Conservation (phyloP, 2,888 invertebrate genomes). For the Heliconius aoede region DNA sequence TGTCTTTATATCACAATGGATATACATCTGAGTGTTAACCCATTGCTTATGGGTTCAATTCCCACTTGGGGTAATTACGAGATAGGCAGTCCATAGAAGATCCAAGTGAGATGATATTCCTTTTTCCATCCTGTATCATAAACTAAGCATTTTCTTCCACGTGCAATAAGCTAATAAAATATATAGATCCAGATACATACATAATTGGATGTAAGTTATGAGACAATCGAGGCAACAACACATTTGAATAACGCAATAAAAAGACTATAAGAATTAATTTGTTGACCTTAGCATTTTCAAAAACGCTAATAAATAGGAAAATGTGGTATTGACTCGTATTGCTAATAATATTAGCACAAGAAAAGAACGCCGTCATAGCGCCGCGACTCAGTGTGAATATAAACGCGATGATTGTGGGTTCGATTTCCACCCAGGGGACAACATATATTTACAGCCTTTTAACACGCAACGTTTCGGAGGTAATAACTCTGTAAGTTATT, state of each 20-base stretch:
- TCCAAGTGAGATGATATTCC: not conserved
- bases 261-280: not conserved
- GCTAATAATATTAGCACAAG: not conserved
- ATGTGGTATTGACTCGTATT: constrained; percentile 1
- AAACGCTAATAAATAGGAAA: constrained; percentile 8
- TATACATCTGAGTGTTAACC: not conserved
- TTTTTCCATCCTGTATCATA: not conserved
- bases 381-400: too few relatives aligned
- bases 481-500: too few relatives aligned
- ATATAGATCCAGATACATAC: constrained; percentile 31
- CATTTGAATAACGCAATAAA: constrained; percentile 30
- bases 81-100: not conserved
- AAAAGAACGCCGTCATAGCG: not conserved
- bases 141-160: not conserved
- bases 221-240: constrained; percentile 30
- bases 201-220: constrained; percentile 28
- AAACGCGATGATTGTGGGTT: too few relatives aligned
- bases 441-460: too few relatives aligned
- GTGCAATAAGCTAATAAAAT: not conserved
- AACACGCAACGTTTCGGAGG: too few relatives aligned
- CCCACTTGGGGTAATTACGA: not conserved
- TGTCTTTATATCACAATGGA: not conserved
- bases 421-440: too few relatives aligned
- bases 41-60: not conserved
- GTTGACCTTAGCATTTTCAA: constrained; percentile 23